phyloP scores from a whole-genome alignment of 2,113 vertebrate genomes.

The Psettodes erumei region DNA sequence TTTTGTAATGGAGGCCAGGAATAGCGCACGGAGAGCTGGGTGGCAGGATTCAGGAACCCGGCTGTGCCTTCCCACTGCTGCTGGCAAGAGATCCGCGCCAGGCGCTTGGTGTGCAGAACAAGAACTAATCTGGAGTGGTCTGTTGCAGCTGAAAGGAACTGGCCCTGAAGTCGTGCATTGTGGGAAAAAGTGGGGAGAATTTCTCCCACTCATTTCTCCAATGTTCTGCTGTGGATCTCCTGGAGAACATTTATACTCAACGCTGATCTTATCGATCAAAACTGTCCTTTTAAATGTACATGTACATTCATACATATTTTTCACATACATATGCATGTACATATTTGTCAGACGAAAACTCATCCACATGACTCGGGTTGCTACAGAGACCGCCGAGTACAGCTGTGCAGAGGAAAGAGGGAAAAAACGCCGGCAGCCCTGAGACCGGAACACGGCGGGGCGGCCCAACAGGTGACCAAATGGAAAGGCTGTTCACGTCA shows the following conservation, averaged over 20 bases:
- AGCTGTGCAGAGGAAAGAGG: not conserved
- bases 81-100: slow-evolving; percentile 63
- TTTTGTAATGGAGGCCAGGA: slow-evolving; percentile 68
- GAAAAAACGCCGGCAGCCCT: not conserved
- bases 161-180: slow-evolving; percentile 55
- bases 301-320: too few species aligned
- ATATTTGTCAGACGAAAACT: not conserved
- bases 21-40: slow-evolving; percentile 46
- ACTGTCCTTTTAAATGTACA: not conserved
- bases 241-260: slow-evolving; percentile 12
- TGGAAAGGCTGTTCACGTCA: not conserved
- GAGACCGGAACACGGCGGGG: not conserved
- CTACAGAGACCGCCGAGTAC: not conserved
- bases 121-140: slow-evolving; percentile 75
- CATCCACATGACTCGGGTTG: not conserved
- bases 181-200: slow-evolving; percentile 43
- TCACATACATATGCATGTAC: too few species aligned
- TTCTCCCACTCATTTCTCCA: slow-evolving; percentile 24
- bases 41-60: slow-evolving; percentile 64
- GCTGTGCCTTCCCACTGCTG: slow-evolving; percentile 64
- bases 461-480: not conserved
- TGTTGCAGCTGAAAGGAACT: slow-evolving; percentile 56
- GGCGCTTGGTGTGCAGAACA: slow-evolving; percentile 68
- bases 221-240: slow-evolving; percentile 22
- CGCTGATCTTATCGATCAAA: not conserved